Base-by-base conservation (phyloP, 1,140 invertebrate species). In the Carposina sasakii region DNA sequence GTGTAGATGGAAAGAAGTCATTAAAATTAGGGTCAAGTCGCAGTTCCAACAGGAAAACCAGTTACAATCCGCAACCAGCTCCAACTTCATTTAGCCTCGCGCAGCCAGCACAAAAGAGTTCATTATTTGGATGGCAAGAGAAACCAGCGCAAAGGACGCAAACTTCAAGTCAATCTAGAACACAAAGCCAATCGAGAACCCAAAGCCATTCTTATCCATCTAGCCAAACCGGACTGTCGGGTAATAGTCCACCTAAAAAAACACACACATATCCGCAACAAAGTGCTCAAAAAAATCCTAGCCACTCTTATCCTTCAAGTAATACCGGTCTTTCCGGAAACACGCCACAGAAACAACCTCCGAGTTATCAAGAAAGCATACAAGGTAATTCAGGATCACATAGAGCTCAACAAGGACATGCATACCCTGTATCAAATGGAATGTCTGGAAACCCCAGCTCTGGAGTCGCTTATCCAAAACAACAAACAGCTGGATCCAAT, bases 111-210 rank as follows among this genome's bases (percentile, higher is more conserved):
- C 73, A 63, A 4, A 82, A 84, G 23, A 76, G 76, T 16, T 67
- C 73, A 15, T 55, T 81, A 8, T 81, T 71, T 55, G 81, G 73
- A 46, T 84, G 81, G 81, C 81, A 84, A 55, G 70, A 77, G 65
- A 71, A 67, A 58, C 52, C 81, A 15, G 67, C 68, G 20, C 67
- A 70, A 48, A 70, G 69, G 36, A 55, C 66, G 5, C 67, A 72
- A 49, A 60, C 56, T 10, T 33, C 58, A 19, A 54, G 41, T 64
- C 74, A 52, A 16, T 15, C 33, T 60, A 68, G 2, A 73, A 66
- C 16, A 60, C 74, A n/a, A n/a, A n/a, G n/a, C 33, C 3, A 39
- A 34, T 36, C 61, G 8, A 67, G 42, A 44, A 66, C 67, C 24
- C 63, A 72, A 52, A 69, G 60, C 39, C 79, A 81, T 60, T 75